Evolutionary conservation across 2,888 invertebrate species (phyloP).

Genomic region (Pecten maximus): DNA sequence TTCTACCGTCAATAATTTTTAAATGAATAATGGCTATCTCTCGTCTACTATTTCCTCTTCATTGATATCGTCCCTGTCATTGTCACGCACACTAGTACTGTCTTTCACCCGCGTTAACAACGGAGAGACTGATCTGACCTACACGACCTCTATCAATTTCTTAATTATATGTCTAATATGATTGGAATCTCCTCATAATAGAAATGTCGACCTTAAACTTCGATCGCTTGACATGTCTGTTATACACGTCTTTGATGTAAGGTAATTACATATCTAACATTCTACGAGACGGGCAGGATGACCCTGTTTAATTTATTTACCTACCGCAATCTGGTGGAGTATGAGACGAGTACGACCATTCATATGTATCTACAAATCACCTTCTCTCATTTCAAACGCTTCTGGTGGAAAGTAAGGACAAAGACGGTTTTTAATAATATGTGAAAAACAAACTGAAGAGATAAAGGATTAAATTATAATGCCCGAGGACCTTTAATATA

Average conservation of each 20-base stretch:
- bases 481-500: not conserved
- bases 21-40: not conserved
- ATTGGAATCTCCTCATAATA: not conserved
- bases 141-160: not conserved
- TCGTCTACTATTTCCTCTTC: conserved; percentile 10
- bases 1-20: conserved; percentile 1
- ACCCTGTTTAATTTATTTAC: not conserved
- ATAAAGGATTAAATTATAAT: not conserved
- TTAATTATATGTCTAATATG: conserved; percentile 20
- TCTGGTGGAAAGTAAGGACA: not conserved
- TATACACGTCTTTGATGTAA: conserved; percentile 2
- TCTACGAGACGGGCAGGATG: not conserved
- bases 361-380: conserved; percentile 10
- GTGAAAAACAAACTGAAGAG: conserved; percentile 20
- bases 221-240: not conserved
- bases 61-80: not conserved
- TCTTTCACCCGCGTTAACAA: not conserved
- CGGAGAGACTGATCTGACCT: not conserved
- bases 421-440: not conserved
- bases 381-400: conserved; percentile 17
- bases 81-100: not conserved
- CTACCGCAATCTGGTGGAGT: not conserved
- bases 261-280: conserved; percentile 1
- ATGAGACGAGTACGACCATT: not conserved
- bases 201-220: conserved; percentile 28